Evolutionary conservation across 2,113 vertebrate genomes (phyloP), one percentile per base, ranked within the genome.

Genomic region (Catharus fuscescens): DNA sequence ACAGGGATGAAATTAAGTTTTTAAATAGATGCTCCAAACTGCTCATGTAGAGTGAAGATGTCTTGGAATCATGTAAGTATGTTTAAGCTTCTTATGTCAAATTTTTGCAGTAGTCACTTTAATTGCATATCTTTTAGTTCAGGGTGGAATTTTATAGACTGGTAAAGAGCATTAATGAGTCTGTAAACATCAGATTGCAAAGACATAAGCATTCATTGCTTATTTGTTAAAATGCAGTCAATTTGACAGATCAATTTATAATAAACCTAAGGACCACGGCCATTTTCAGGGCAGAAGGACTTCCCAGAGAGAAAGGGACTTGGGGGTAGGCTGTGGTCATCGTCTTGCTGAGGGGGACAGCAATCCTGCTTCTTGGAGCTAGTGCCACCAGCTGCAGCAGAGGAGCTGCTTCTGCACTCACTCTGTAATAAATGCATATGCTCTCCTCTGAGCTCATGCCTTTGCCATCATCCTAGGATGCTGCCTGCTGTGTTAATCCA

Each of bases 401-500:
- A 20, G 59, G 53, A 92, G 48, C 88, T 78, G 72, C 80, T 87
- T 81, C 73, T 89, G 69, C 44, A 13, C 48, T 76, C 40, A 12
- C 15, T 66, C 53, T 47, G 17, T 62, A 94, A 93, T 52, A 86
- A 83, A 88, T 84, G 61, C 40, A 29, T 76, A 31, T 70, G 77
- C n/a, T 73, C 21, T 65, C 26, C 71, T 88, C 47, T 48, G 82
- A 96, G 82, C 81, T 97, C 74, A 34, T 92, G 90, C 64, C 78
- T 90, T 54, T 96, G 85, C 90, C 79, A 80, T 86, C 92, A 38
- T 2, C 25, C 56, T 47, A 86, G 74, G 60, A 94, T 0, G 40
- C 62, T 92, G 74, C 88, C 83, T 61, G 88, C 92, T 95, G 92
- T 25, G 84, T 73, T 97, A 97, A 96, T 94, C 88, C 81, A 59